These are phyloP conservation scores for Gila orcuttii DNA, from an alignment of 2,113 vertebrate genomes.

Conservation along the genomic window DNA sequence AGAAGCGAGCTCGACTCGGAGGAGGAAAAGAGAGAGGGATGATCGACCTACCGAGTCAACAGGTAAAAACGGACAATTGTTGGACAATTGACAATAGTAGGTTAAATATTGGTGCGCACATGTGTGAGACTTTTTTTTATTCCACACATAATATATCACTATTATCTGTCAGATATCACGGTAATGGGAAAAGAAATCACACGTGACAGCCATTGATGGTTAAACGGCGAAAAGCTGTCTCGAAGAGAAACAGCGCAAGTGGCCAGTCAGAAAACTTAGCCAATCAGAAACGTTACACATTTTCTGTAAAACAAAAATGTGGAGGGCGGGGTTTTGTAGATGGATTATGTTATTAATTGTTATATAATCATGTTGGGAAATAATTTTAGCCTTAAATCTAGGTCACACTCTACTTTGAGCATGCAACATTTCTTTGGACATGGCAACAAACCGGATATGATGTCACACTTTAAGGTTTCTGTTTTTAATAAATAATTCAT, in stretches of 20 bases:
- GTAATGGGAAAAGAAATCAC: background rate
- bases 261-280: background rate
- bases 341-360: background rate
- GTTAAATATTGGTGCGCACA: background rate
- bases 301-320: background rate
- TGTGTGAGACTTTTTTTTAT: background rate
- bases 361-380: background rate
- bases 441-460: background rate
- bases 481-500: background rate
- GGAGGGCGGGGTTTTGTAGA: background rate
- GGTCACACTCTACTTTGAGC: background rate
- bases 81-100: background rate
- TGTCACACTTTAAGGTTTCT: too few species aligned
- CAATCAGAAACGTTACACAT: background rate
- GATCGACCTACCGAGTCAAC: constrained; percentile 51
- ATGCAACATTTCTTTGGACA: background rate
- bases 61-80: constrained; percentile 58
- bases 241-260: too few species aligned
- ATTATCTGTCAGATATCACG: background rate
- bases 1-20: background rate
- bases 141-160: background rate
- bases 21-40: constrained; percentile 27
- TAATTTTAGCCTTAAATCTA: background rate
- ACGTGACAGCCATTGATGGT: background rate
- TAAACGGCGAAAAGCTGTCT: too few species aligned